A percentile compares a stretch with the other conserved stretches of the same genome.
Evolutionary conservation across 2,888 invertebrate genomes (phyloP).

Genomic region (Tribolium freemani): DNA sequence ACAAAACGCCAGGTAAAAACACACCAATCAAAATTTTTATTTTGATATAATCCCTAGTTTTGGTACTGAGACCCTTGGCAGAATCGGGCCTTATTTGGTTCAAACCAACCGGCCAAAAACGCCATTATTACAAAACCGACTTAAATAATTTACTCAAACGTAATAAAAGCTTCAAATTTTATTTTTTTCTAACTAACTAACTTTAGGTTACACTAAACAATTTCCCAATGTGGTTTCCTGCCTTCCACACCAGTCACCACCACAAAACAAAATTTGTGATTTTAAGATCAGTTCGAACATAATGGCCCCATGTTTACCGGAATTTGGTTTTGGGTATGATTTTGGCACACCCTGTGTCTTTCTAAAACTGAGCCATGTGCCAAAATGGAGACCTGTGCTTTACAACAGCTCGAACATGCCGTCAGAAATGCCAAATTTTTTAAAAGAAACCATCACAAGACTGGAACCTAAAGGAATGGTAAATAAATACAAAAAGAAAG

Average conservation of each 20-base stretch:
- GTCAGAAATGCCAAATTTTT: constrained; percentile 79
- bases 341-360: not conserved
- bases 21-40: not conserved
- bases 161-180: not conserved
- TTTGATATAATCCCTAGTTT: not conserved
- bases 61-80: not conserved
- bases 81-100: not conserved
- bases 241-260: not conserved
- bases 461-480: constrained; percentile 56
- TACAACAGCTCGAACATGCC: constrained; percentile 84
- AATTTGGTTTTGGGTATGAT: not conserved
- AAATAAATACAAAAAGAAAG: not conserved
- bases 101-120: not conserved
- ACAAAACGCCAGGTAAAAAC: not conserved
- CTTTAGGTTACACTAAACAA: not conserved
- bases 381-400: constrained; percentile 81
- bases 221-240: not conserved
- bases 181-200: not conserved
- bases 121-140: not conserved
- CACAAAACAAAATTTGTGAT: not conserved
- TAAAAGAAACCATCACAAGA: constrained; percentile 71
- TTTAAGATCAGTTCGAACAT: not conserved
- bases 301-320: not conserved
- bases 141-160: not conserved
- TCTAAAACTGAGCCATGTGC: constrained; percentile 21